Conservation (phyloP, 2,797 vertebrate genomes). For the Catharus ustulatus region DNA sequence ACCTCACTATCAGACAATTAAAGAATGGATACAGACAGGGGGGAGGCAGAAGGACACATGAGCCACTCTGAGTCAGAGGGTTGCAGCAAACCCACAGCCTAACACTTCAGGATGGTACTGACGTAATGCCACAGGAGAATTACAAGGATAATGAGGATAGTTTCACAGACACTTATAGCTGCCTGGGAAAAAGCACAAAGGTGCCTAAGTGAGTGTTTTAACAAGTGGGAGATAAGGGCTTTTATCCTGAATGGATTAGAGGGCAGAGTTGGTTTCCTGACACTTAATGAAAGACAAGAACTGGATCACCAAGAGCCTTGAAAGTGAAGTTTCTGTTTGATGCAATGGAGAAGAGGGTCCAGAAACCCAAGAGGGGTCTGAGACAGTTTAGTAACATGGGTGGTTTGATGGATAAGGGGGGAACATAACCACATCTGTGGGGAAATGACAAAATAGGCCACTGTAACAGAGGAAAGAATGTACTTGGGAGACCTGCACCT, state of each 20-base stretch:
- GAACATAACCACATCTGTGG: rapidly evolving
- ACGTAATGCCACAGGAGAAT: conserved; percentile 24
- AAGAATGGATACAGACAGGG: background rate
- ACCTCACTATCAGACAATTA: background rate
- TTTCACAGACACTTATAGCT: background rate
- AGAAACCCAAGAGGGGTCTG: background rate
- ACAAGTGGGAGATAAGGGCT: conserved; percentile 32
- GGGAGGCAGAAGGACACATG: conserved; percentile 8
- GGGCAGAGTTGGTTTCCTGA: background rate
- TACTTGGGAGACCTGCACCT: background rate
- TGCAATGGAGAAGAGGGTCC: background rate
- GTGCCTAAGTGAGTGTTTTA: conserved; percentile 27
- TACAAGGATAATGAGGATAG: conserved; percentile 47
- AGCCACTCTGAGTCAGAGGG: background rate
- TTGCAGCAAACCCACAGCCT: background rate
- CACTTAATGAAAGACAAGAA: background rate
- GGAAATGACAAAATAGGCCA: background rate
- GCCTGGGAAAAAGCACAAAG: conserved; percentile 38
- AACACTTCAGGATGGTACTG: conserved; percentile 16
- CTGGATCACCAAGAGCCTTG: background rate
- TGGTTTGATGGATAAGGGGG: background rate
- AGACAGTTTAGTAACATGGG: background rate
- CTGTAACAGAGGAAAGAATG: background rate
- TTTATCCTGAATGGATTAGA: background rate
- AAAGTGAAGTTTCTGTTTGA: background rate